Conservation (phyloP, 1,140 invertebrate species). For the Plectus sambesii region DNA sequence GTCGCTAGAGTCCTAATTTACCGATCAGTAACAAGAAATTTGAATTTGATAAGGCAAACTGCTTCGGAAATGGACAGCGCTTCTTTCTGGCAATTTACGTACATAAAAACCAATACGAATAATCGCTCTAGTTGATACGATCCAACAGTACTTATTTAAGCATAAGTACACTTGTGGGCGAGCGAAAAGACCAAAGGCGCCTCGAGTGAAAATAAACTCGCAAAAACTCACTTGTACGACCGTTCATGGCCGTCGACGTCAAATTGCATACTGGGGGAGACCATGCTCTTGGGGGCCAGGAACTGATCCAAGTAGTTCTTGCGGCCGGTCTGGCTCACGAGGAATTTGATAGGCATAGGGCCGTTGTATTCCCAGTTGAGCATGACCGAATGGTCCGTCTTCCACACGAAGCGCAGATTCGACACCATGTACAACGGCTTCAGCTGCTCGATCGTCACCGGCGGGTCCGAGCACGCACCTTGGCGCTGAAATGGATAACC, state of each 20-base stretch:
- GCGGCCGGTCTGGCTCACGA: conserved; percentile 40
- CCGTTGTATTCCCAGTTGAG: conserved; percentile 38
- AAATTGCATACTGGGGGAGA: conserved; percentile 34
- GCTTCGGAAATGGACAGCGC: too few relatives aligned
- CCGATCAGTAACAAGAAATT: too few relatives aligned
- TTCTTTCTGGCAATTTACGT: conserved; percentile 5
- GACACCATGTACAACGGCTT: conserved; percentile 33
- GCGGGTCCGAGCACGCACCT: conserved; percentile 41
- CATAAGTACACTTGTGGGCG: too few relatives aligned
- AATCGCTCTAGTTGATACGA: too few relatives aligned
- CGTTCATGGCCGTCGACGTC: conserved; percentile 25
- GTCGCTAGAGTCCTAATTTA: too few relatives aligned
- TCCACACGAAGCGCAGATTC: conserved; percentile 40
- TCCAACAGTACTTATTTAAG: too few relatives aligned
- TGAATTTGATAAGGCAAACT: too few relatives aligned
- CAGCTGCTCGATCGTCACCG: conserved; percentile 33
- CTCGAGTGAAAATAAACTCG: too few relatives aligned
- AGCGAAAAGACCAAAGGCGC: too few relatives aligned
- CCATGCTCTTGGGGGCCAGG: conserved; percentile 32
- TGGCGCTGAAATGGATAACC: conserved; percentile 32
- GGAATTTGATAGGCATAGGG: conserved; percentile 33
- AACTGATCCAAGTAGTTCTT: conserved; percentile 39
- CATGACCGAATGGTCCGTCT: conserved; percentile 37
- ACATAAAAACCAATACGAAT: too few relatives aligned
- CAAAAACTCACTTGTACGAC: too few relatives aligned